A percentile compares a stretch with the other conserved stretches of the same genome.
phyloP scores from a whole-genome alignment of 2,888 invertebrate genomes.

The Scaptodrosophila latifasciaeformis region DNA sequence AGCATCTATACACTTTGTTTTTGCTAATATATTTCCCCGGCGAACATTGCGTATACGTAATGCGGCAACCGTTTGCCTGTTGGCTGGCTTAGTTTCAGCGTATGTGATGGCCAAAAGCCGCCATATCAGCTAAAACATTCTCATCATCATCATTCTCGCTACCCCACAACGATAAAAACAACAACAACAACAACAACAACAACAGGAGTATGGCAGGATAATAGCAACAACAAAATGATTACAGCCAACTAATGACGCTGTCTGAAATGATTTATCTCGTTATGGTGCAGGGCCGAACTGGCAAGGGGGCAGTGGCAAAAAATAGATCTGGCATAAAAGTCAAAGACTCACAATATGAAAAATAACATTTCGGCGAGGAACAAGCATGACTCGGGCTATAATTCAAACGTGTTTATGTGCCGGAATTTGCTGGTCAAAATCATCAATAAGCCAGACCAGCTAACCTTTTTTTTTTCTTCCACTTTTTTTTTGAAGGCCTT shows the following conservation, averaged over 20 bases:
- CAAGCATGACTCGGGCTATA: conserved; percentile 48
- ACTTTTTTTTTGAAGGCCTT: too few species aligned
- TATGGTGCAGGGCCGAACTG: conserved; percentile 46
- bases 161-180: too few species aligned
- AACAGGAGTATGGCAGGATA: neutral
- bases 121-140: conserved; percentile 6
- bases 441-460: too few species aligned
- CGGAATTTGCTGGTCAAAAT: too few species aligned
- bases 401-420: conserved; percentile 67
- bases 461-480: too few species aligned
- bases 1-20: too few species aligned
- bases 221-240: conserved; percentile 56
- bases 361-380: conserved; percentile 38
- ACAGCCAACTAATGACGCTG: conserved; percentile 70
- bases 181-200: too few species aligned
- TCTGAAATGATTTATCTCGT: conserved; percentile 71
- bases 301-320: too few species aligned
- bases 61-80: conserved; percentile 3
- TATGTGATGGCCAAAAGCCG: conserved; percentile 2
- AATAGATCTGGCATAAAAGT: conserved; percentile 52
- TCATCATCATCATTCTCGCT: too few species aligned
- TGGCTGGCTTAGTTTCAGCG: neutral
- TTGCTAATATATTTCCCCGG: too few species aligned
- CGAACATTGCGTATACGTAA: too few species aligned
- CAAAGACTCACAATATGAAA: conserved; percentile 42